Evolutionary conservation across 2,888 invertebrate species (phyloP).

Genomic region (Dasysyrphus albostriatus): DNA sequence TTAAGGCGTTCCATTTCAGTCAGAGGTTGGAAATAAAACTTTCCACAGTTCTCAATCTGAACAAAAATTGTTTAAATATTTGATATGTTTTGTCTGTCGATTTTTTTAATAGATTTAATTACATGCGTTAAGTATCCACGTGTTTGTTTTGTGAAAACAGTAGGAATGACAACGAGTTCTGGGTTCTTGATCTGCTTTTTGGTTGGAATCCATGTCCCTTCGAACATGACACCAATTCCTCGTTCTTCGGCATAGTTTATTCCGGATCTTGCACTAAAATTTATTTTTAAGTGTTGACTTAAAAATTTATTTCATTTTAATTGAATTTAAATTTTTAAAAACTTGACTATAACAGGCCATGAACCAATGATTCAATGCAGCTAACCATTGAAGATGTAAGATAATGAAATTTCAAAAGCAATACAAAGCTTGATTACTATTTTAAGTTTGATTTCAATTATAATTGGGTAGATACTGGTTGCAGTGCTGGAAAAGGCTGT

Average conservation of each 20-base stretch:
- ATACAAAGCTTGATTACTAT: too few species aligned
- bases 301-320: too few species aligned
- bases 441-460: too few species aligned
- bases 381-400: too few species aligned
- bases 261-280: conserved; percentile 84
- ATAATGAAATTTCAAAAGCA: too few species aligned
- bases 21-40: conserved; percentile 82
- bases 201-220: conserved; percentile 79
- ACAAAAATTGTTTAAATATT: background rate
- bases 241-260: conserved; percentile 83
- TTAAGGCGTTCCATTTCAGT: conserved; percentile 79
- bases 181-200: conserved; percentile 80
- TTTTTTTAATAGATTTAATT: conserved; percentile 77
- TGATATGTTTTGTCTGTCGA: background rate
- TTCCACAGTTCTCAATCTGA: conserved; percentile 81
- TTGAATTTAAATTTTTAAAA: background rate
- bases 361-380: too few species aligned
- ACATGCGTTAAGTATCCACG: conserved; percentile 85
- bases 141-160: conserved; percentile 85
- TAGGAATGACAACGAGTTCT: conserved; percentile 86
- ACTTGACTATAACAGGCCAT: too few species aligned
- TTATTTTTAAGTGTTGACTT: background rate
- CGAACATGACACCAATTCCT: conserved; percentile 79
- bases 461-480: too few species aligned
- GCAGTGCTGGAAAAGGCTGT: too few species aligned